These are phyloP conservation scores for Speoplatyrhinus poulsoni DNA, from an alignment of 2,113 vertebrate genomes.

Conservation along the genomic window DNA sequence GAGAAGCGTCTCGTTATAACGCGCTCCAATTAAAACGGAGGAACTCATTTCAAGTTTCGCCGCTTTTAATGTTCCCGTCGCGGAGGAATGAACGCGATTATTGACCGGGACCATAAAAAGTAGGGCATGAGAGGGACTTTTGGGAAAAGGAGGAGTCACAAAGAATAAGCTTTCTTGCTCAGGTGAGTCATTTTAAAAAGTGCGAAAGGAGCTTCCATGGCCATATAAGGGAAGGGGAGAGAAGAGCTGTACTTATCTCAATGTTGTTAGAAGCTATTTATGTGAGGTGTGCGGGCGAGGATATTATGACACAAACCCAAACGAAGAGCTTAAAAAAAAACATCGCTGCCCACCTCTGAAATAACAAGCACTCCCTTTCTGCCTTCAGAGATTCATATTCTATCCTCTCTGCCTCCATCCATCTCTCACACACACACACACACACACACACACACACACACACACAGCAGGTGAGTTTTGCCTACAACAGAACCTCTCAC, in stretches of 20 bases:
- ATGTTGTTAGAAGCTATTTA: slow-evolving; percentile 29
- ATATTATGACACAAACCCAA: slow-evolving; percentile 43
- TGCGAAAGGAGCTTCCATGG: slow-evolving; percentile 25
- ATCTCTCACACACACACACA: not conserved
- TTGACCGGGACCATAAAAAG: slow-evolving; percentile 41
- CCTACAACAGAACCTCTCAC: not conserved
- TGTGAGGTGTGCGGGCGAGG: slow-evolving; percentile 29
- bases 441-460: not conserved
- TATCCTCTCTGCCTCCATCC: slow-evolving; percentile 1
- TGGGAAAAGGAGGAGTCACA: slow-evolving; percentile 30
- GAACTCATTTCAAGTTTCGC: slow-evolving; percentile 25
- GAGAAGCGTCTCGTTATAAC: slow-evolving; percentile 27
- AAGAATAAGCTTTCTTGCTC: slow-evolving; percentile 20
- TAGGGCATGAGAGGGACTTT: slow-evolving; percentile 31
- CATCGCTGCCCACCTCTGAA: slow-evolving; percentile 33
- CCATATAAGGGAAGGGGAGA: slow-evolving; percentile 41
- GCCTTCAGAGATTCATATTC: slow-evolving; percentile 10
- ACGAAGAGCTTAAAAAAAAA: slow-evolving; percentile 5
- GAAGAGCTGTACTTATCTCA: slow-evolving; percentile 8
- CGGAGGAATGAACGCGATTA: slow-evolving; percentile 33
- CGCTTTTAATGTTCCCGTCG: not conserved
- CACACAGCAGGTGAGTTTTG: slow-evolving; percentile 3
- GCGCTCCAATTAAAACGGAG: slow-evolving; percentile 21
- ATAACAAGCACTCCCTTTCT: slow-evolving; percentile 27
- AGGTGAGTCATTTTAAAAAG: slow-evolving; percentile 50